A percentile compares a stretch with the other conserved stretches of the same genome.
phyloP scores from a whole-genome alignment of 2,888 invertebrate species.

The Aproaerema taeniolella region DNA sequence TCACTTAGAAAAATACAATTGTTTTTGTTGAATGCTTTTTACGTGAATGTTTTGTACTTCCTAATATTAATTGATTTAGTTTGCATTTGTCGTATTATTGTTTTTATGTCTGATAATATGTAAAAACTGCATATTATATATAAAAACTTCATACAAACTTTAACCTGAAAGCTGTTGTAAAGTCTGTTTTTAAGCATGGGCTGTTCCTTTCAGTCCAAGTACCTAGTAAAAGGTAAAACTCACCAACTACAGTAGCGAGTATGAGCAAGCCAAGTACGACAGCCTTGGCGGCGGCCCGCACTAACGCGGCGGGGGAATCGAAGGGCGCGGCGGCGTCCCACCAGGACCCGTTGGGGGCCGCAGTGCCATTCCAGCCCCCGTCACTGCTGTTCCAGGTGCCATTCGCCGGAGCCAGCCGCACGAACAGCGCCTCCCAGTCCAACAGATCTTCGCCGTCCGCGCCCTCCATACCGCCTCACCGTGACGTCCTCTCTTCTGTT shows the following conservation, averaged over 20 bases:
- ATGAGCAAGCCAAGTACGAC: conserved; percentile 78
- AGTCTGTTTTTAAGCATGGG: too few relatives aligned
- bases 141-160: too few relatives aligned
- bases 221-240: conserved; percentile 28
- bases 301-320: conserved; percentile 71
- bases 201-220: too few relatives aligned
- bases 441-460: conserved; percentile 62
- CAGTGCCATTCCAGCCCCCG: conserved; percentile 33
- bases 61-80: too few relatives aligned
- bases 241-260: conserved; percentile 80
- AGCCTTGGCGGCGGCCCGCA: conserved; percentile 80
- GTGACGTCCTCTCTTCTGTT: conserved; percentile 47
- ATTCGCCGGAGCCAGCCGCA: conserved; percentile 48
- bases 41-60: too few relatives aligned
- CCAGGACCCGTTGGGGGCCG: conserved; percentile 53
- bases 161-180: too few relatives aligned
- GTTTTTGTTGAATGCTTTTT: too few relatives aligned
- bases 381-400: conserved; percentile 53
- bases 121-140: too few relatives aligned
- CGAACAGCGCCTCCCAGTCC: conserved; percentile 65
- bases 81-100: too few relatives aligned
- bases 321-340: conserved; percentile 64
- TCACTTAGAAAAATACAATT: too few relatives aligned
- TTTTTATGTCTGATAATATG: too few relatives aligned
- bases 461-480: conserved; percentile 72